A percentile compares a stretch with the other conserved stretches of the same genome.
Evolutionary conservation across 2,113 vertebrate genomes (phyloP).

Genomic region (Nipponia nippon): DNA sequence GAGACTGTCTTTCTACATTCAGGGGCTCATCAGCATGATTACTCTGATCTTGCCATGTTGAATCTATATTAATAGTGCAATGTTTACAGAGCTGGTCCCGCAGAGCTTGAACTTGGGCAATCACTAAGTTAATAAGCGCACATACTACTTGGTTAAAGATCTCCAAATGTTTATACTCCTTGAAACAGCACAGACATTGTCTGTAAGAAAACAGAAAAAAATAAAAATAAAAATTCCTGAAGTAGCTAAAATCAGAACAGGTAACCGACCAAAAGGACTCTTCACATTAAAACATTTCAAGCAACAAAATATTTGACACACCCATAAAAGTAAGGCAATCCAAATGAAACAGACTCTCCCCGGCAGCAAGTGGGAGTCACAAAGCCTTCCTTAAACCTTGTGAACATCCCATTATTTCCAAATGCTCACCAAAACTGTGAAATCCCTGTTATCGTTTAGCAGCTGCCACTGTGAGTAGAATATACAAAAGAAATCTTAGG

Average conservation of each 20-base stretch:
- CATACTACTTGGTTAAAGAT: conserved; percentile 99
- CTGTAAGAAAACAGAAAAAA: conserved; percentile 72
- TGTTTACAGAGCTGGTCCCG: conserved; percentile 83
- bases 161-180: conserved; percentile 99
- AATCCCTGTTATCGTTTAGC: neutral
- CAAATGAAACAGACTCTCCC: neutral
- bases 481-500: neutral
- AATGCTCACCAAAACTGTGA: neutral
- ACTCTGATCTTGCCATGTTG: conserved; percentile 81
- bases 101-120: conserved; percentile 89
- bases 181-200: conserved; percentile 99
- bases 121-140: conserved; percentile 97
- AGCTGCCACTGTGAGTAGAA: neutral
- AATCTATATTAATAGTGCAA: conserved; percentile 75
- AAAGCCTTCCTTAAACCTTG: neutral
- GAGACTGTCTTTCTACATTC: conserved; percentile 89
- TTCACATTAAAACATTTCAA: neutral
- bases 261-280: neutral
- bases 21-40: conserved; percentile 85
- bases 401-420: neutral
- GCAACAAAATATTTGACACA: neutral
- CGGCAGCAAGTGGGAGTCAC: neutral
- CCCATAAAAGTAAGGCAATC: neutral
- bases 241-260: neutral
- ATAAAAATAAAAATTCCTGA: neutral